Base-by-base conservation (phyloP, 2,113 vertebrate species). In the Triplophysa tibetana region DNA sequence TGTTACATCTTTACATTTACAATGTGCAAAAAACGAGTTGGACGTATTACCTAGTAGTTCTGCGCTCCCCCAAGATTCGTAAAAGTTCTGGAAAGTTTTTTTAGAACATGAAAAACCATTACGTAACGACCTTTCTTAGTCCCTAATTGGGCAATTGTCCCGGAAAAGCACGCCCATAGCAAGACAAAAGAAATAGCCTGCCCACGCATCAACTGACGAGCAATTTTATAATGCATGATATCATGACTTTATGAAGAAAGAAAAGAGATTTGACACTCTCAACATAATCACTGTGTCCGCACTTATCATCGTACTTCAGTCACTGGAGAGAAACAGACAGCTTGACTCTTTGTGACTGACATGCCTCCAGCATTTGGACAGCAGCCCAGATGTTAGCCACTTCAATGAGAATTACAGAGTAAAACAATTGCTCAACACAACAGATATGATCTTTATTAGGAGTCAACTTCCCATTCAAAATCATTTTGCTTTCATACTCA, bases 381-480 rank as follows among this genome's bases (percentile, higher is more conserved):
- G 43, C 26, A 73, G 78, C 78, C 78, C 78, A 73, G 68, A 63
- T 80, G 60, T 67, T 66, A 61, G 54, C 19, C 70, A 75, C 69
- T 66, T 80, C 69, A 54, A 16, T 80, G 62, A 66, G 48, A 65
- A 65, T 33, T 19, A 54, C 4, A 56, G 45, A 29, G 29, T 21
- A 77, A 38, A 52, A 65, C 69, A 58, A 58, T 7, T 33, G 26
- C 21, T 54, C 61, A 65, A 54, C 26, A 65, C 29, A 21, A 75
- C 13, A 17, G 41, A 77, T 21, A 54, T 65, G 10, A 65, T 65
- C 43, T 65, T 76, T 21, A 24, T 43, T 63, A 23, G 26, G 23
- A 50, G 72, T 65, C 24, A 65, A 76, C 74, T 76, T 76, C 61
- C 50, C 45, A 33, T 65, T 52, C n/a, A 19, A 54, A 64, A 64